A percentile compares a stretch with the other conserved stretches of the same genome.
phyloP scores from a whole-genome alignment of 2,113 vertebrate species.

The Recurvirostra avosetta region DNA sequence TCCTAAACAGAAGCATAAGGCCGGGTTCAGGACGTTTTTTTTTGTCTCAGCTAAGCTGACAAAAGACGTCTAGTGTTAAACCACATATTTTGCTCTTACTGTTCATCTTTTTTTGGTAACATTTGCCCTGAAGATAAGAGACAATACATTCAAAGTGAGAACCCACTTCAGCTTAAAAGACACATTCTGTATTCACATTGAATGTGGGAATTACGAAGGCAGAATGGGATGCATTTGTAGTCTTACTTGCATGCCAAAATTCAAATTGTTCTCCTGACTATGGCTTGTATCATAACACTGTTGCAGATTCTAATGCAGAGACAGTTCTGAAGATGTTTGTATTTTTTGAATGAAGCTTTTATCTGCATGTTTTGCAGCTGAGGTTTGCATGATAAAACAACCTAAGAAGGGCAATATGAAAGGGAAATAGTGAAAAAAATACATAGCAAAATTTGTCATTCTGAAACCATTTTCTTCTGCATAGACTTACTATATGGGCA shows the following conservation, averaged over 20 bases:
- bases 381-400: not conserved
- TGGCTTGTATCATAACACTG: not conserved
- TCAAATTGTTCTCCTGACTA: not conserved
- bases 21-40: not conserved
- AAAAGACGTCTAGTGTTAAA: not conserved
- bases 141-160: not conserved
- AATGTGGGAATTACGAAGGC: not conserved
- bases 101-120: not conserved
- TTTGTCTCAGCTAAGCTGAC: not conserved
- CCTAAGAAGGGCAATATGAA: not conserved
- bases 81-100: not conserved
- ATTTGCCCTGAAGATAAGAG: not conserved
- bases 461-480: not conserved
- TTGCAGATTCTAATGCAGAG: not conserved
- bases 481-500: not conserved
- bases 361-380: not conserved
- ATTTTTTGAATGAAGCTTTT: not conserved
- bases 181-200: not conserved
- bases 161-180: not conserved
- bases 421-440: not conserved
- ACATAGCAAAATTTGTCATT: not conserved
- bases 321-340: not conserved
- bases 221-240: not conserved
- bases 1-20: not conserved
- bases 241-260: not conserved